phyloP scores from a whole-genome alignment of 2,797 vertebrate genomes.

The Chrosomus eos region DNA sequence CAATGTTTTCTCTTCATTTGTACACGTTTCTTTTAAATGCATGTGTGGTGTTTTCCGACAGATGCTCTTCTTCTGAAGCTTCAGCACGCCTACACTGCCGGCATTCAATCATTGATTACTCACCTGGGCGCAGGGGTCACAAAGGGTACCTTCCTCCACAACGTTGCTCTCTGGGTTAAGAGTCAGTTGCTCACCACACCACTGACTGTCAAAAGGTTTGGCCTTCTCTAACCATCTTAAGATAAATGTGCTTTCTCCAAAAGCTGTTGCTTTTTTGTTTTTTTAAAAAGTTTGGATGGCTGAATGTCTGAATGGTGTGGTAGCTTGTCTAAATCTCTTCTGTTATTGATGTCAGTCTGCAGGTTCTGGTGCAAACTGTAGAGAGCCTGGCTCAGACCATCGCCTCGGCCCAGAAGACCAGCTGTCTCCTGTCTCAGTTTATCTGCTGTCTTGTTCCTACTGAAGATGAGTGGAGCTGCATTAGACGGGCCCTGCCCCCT shows the following conservation, averaged over 20 bases:
- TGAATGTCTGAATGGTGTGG: background rate
- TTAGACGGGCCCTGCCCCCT: slow-evolving; percentile 81
- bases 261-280: background rate
- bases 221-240: background rate
- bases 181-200: slow-evolving; percentile 81
- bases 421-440: slow-evolving; percentile 74
- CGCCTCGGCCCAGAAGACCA: slow-evolving; percentile 70
- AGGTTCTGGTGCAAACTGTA: slow-evolving; percentile 83
- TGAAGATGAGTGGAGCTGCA: slow-evolving; percentile 82
- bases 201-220: slow-evolving; percentile 85
- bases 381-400: slow-evolving; percentile 81
- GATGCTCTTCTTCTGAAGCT: slow-evolving; percentile 87
- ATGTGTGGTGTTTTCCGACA: slow-evolving; percentile 61
- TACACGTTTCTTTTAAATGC: background rate
- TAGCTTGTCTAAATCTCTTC: slow-evolving; percentile 20
- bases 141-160: slow-evolving; percentile 84
- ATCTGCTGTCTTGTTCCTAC: slow-evolving; percentile 78
- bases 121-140: slow-evolving; percentile 74
- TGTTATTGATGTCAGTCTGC: slow-evolving; percentile 80
- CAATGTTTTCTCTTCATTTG: background rate
- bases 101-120: slow-evolving; percentile 83
- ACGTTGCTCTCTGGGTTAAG: slow-evolving; percentile 88
- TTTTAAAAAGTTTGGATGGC: background rate
- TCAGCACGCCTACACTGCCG: slow-evolving; percentile 85
- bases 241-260: background rate